A percentile compares a stretch with the other conserved stretches of the same genome.
These are phyloP conservation scores for Leptodactylus fallax DNA, from an alignment of 2,797 vertebrate genomes.

Conservation along the genomic window DNA sequence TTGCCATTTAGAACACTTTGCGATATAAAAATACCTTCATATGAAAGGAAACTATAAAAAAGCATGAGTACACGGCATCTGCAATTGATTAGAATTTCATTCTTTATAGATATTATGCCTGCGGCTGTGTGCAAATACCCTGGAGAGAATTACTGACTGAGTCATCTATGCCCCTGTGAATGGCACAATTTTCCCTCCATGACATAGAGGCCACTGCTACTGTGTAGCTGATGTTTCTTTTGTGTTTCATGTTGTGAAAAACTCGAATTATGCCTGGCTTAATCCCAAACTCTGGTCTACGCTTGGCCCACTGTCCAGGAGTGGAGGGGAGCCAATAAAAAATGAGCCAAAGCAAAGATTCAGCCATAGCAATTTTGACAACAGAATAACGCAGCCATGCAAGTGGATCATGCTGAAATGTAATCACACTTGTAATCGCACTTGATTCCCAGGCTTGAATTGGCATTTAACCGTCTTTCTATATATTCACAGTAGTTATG, in stretches of 20 bases:
- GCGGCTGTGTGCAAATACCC: constrained; percentile 18
- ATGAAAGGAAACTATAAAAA: not conserved
- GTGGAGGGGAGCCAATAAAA: constrained; percentile 36
- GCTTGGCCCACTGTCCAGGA: constrained; percentile 48
- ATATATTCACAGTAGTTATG: not conserved
- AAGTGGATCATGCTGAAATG: constrained; percentile 20
- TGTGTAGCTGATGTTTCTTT: constrained; percentile 49
- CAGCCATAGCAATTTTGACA: constrained; percentile 13
- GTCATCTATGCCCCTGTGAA: constrained; percentile 36
- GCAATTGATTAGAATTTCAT: constrained; percentile 31
- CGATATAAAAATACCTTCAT: not conserved
- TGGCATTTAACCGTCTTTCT: not conserved
- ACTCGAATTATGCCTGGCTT: constrained; percentile 52
- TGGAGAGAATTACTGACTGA: constrained; percentile 30
- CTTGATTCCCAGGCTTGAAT: not conserved
- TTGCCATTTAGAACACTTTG: constrained; percentile 20
- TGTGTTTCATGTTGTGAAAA: constrained; percentile 49
- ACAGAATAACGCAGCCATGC: not conserved
- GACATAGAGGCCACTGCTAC: constrained; percentile 34
- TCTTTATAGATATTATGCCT: constrained; percentile 29
- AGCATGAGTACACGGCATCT: not conserved
- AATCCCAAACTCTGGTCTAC: constrained; percentile 29
- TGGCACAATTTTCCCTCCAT: constrained; percentile 37
- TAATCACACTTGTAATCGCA: constrained; percentile 29
- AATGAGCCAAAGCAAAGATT: constrained; percentile 54